Evolutionary conservation across 2,113 vertebrate genomes (phyloP).

Genomic region (Pomatorhinus ruficollis): DNA sequence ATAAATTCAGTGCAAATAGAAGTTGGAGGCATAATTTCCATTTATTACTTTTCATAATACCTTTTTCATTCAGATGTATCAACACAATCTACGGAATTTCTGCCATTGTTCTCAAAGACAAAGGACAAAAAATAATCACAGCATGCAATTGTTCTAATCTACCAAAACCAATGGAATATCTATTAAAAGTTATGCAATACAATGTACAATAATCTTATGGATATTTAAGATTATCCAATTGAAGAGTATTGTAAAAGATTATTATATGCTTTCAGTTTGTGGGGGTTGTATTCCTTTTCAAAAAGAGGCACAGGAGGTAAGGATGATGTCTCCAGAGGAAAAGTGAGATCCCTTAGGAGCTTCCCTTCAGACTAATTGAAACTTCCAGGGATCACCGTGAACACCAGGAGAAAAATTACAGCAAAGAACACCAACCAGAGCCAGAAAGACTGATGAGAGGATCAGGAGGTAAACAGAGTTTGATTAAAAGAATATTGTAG

Average conservation of each 20-base stretch:
- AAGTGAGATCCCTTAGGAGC: not conserved
- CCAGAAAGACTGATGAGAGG: not conserved
- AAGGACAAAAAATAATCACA: not conserved
- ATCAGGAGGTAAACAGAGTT: not conserved
- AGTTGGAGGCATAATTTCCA: conserved; percentile 22
- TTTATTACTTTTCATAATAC: conserved; percentile 38
- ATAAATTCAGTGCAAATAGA: conserved; percentile 7
- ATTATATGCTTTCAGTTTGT: not conserved
- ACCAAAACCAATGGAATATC: not conserved
- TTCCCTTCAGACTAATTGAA: not conserved
- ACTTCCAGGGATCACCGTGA: not conserved
- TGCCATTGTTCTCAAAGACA: conserved; percentile 3
- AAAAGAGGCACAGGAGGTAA: not conserved
- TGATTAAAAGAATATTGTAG: not conserved
- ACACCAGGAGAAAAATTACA: not conserved
- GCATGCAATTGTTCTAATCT: not conserved
- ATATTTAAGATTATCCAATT: not conserved
- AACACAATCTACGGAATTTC: not conserved
- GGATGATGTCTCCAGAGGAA: not conserved
- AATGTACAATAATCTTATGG: not conserved
- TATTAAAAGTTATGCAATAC: not conserved
- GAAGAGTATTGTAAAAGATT: not conserved
- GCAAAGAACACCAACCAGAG: not conserved
- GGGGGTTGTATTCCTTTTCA: not conserved
- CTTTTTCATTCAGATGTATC: not conserved